Conservation (phyloP, 2,888 invertebrate species). For the Tiliacea citrago region DNA sequence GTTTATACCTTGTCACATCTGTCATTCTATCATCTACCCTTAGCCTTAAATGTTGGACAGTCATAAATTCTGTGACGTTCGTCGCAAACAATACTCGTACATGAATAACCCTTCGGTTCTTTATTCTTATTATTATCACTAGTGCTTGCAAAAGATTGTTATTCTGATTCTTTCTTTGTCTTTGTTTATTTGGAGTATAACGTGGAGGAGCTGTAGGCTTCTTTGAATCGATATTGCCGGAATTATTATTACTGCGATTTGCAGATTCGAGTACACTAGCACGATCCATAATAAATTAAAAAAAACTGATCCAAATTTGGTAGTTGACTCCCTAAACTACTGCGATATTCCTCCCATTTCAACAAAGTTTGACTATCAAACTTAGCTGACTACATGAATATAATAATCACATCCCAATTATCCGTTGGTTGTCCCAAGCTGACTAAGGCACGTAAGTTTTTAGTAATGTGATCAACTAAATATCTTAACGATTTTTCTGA, state of each 20-base stretch:
- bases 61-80: background rate
- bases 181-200: background rate
- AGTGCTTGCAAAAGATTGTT: background rate
- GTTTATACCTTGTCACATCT: background rate
- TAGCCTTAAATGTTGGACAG: background rate
- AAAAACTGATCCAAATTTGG: background rate
- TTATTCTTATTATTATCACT: background rate
- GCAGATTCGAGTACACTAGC: background rate
- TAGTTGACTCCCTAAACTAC: background rate
- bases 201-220: background rate
- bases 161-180: background rate
- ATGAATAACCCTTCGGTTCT: background rate
- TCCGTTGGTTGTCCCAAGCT: too few species aligned
- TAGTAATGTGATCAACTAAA: too few species aligned
- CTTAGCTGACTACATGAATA: background rate
- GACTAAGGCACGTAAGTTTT: too few species aligned
- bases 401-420: background rate
- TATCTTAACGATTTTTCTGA: too few species aligned
- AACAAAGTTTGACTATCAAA: background rate
- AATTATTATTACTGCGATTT: background rate
- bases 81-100: background rate
- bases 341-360: background rate
- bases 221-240: background rate
- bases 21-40: background rate
- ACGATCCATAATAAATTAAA: background rate